phyloP scores from a whole-genome alignment of 2,113 vertebrate species.

The Haplotaxodon microlepis region DNA sequence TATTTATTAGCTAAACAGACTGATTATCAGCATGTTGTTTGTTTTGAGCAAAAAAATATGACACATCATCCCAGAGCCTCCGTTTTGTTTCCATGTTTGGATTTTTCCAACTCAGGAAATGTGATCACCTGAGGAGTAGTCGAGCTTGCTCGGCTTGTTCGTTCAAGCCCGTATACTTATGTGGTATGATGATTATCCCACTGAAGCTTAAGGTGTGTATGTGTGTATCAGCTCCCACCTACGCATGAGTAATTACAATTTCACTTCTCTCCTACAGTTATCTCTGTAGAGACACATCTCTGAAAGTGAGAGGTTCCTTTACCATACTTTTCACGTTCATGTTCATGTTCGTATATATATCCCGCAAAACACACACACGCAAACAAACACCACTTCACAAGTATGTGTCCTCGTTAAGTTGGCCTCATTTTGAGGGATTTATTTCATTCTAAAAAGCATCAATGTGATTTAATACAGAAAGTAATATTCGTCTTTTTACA shows the following conservation, averaged over 20 bases:
- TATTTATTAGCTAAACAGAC: background rate
- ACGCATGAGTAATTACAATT: constrained; percentile 38
- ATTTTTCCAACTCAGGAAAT: background rate
- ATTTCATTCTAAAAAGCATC: constrained; percentile 60
- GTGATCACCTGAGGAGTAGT: background rate
- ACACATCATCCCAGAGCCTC: background rate
- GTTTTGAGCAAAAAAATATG: background rate
- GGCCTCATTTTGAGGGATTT: constrained; percentile 67
- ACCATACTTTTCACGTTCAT: background rate
- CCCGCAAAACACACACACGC: background rate
- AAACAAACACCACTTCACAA: background rate
- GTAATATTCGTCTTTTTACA: constrained; percentile 10
- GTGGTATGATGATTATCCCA: constrained; percentile 24
- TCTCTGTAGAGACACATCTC: background rate
- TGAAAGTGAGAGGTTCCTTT: background rate
- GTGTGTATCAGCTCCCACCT: constrained; percentile 8
- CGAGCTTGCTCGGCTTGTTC: constrained; percentile 6
- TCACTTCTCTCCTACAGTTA: background rate
- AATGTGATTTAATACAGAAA: constrained; percentile 66
- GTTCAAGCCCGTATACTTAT: constrained; percentile 1
- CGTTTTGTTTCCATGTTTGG: background rate
- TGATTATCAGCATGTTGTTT: background rate
- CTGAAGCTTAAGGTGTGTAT: constrained; percentile 16
- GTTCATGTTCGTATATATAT: background rate
- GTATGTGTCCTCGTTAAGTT: background rate